phyloP scores from a whole-genome alignment of 2,113 vertebrate genomes.

The Osmerus mordax region DNA sequence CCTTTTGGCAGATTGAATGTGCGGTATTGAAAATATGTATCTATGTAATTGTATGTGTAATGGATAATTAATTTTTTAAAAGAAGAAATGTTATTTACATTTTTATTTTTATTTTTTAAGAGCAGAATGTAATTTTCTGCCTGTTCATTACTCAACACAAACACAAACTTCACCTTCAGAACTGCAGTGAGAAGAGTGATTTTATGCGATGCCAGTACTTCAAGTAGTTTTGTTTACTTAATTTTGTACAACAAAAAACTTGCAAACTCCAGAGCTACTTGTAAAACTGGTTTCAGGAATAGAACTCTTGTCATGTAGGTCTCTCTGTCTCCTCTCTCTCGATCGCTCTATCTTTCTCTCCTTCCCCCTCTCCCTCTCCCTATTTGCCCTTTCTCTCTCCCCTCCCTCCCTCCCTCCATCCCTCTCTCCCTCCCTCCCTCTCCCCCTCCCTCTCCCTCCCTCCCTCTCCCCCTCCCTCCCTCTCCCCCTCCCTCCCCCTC shows the following conservation, averaged over 20 bases:
- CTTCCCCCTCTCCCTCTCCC: no score
- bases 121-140: constrained; percentile 85
- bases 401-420: no score
- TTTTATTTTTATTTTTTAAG: constrained; percentile 72
- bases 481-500: no score
- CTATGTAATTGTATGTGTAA: constrained; percentile 94
- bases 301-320: constrained; percentile 29
- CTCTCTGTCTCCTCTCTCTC: constrained; percentile 12
- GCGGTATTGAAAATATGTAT: constrained; percentile 91
- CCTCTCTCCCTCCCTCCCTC: no score
- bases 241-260: constrained; percentile 40
- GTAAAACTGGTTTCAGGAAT: constrained; percentile 43
- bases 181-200: constrained; percentile 66
- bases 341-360: constrained; percentile 3
- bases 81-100: constrained; percentile 83
- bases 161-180: constrained; percentile 73
- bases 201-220: constrained; percentile 59
- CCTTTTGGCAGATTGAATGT: constrained; percentile 93
- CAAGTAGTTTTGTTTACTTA: constrained; percentile 39
- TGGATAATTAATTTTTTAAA: constrained; percentile 83
- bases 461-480: no score
- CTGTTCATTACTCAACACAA: constrained; percentile 81
- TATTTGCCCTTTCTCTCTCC: no score
- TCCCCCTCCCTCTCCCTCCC: no score
- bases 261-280: constrained; percentile 36